Evolutionary conservation across 2,888 invertebrate species (phyloP).

Genomic region (Empis livida): DNA sequence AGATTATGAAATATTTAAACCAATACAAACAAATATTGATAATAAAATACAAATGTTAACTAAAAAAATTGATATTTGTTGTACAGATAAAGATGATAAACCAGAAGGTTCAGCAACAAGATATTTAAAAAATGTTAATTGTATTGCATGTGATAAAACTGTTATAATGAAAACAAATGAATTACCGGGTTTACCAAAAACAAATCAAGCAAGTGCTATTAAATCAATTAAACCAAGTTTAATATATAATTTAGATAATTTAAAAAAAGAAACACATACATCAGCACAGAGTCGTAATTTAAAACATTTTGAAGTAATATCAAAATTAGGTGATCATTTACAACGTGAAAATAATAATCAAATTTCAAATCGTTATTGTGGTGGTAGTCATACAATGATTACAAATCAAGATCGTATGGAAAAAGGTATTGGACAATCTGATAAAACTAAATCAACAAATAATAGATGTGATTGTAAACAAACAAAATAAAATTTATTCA

Average conservation of each 20-base stretch:
- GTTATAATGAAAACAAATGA: constrained; percentile 57
- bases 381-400: constrained; percentile 62
- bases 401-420: constrained; percentile 54
- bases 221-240: constrained; percentile 55
- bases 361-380: constrained; percentile 49
- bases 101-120: constrained; percentile 46
- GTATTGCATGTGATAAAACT: constrained; percentile 63
- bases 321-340: constrained; percentile 13
- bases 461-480: no score
- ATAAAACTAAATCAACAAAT: background rate
- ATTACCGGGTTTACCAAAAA: constrained; percentile 35
- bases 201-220: constrained; percentile 42
- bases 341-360: constrained; percentile 14
- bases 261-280: constrained; percentile 20
- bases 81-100: no score
- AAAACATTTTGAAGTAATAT: constrained; percentile 30
- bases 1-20: constrained; percentile 52
- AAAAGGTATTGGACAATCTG: constrained; percentile 11
- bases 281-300: constrained; percentile 28
- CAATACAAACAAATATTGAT: constrained; percentile 53
- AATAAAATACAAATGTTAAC: constrained; percentile 25
- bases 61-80: no score
- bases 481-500: no score
- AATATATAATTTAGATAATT: constrained; percentile 53
- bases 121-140: constrained; percentile 56